phyloP scores from a whole-genome alignment of 2,113 vertebrate genomes.

The Mormyrus lacerda region DNA sequence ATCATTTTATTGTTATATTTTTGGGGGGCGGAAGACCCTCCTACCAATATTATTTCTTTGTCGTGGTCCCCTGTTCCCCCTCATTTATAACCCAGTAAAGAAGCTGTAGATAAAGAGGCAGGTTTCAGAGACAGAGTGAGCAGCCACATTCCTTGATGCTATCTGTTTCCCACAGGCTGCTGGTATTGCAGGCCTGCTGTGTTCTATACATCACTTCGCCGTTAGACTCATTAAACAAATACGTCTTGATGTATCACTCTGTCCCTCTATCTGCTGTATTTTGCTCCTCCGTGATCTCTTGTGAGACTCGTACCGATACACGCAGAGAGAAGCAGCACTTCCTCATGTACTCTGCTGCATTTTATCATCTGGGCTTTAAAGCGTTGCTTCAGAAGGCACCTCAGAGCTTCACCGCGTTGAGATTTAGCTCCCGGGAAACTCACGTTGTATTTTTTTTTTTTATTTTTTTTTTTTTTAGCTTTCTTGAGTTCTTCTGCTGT shows the following conservation, averaged over 20 bases:
- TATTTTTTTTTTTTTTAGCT: neutral
- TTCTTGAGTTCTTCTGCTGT: neutral
- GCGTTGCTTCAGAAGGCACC: neutral
- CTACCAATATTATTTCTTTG: conserved; percentile 74
- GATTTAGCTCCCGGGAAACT: neutral
- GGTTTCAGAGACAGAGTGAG: conserved; percentile 79
- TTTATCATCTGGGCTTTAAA: neutral
- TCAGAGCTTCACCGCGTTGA: neutral
- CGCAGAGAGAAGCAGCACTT: neutral
- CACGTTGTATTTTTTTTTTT: neutral
- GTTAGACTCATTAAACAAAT: conserved; percentile 90
- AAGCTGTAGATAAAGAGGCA: conserved; percentile 77
- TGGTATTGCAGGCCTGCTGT: conserved; percentile 82
- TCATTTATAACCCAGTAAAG: conserved; percentile 84
- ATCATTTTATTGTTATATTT: conserved; percentile 52
- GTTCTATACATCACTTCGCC: conserved; percentile 89
- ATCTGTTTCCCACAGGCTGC: conserved; percentile 80
- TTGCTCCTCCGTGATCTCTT: neutral
- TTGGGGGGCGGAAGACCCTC: conserved; percentile 50
- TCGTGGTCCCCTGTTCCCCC: conserved; percentile 75
- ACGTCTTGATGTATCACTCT: conserved; percentile 73
- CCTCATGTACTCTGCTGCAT: neutral
- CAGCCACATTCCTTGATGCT: conserved; percentile 82
- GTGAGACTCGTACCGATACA: neutral
- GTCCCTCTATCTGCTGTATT: conserved; percentile 55